Evolutionary conservation across 2,113 vertebrate species (phyloP).

Genomic region (Cyanoderma ruficeps): DNA sequence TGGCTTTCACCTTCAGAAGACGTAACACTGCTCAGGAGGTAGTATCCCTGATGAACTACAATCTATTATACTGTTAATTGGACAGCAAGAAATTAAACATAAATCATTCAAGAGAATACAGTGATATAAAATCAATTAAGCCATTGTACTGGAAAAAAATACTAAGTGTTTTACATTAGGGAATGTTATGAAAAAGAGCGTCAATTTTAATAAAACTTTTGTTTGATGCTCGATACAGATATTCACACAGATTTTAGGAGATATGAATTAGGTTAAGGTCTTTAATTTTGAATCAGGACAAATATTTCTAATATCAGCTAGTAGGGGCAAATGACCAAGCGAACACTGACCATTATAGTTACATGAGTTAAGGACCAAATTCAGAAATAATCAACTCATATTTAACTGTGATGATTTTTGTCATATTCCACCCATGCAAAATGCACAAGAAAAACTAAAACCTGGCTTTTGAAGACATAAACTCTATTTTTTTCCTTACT

Average conservation of each 20-base stretch:
- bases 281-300: background rate
- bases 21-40: background rate
- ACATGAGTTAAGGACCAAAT: background rate
- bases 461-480: background rate
- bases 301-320: background rate
- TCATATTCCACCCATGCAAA: background rate
- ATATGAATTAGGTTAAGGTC: background rate
- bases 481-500: background rate
- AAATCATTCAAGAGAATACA: slow-evolving; percentile 32
- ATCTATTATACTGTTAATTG: slow-evolving; percentile 32
- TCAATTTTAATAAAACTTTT: background rate
- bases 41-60: background rate
- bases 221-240: background rate
- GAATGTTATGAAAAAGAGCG: background rate
- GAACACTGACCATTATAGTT: background rate
- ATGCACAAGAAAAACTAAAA: background rate
- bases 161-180: background rate
- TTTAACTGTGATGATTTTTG: background rate
- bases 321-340: background rate
- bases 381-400: background rate
- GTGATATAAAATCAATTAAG: slow-evolving; percentile 45
- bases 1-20: slow-evolving; percentile 20
- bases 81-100: slow-evolving; percentile 17
- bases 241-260: background rate
- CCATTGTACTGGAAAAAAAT: background rate